phyloP scores from a whole-genome alignment of 1,140 invertebrate species.

The Oedothorax gibbosus region DNA sequence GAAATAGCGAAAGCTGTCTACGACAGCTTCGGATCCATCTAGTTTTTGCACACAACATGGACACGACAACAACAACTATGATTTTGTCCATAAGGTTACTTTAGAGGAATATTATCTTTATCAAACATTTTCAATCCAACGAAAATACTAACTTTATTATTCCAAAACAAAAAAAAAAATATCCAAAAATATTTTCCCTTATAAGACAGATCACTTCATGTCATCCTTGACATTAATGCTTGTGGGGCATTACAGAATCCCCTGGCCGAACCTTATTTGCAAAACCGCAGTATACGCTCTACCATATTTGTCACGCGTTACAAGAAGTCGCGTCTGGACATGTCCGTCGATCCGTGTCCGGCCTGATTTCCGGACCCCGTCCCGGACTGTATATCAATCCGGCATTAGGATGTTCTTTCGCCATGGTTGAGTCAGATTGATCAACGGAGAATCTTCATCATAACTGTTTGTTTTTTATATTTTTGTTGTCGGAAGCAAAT shows the following conservation, averaged over 20 bases:
- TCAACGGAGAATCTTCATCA: no score
- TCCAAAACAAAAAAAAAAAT: no score
- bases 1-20: no score
- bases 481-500: neutral
- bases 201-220: neutral
- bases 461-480: neutral
- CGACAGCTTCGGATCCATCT: no score
- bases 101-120: no score
- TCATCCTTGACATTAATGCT: slow-evolving; percentile 25
- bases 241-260: slow-evolving; percentile 11
- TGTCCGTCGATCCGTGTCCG: slow-evolving; percentile 25
- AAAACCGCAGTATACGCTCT: neutral
- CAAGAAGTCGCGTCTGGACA: slow-evolving; percentile 16
- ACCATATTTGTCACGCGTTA: slow-evolving; percentile 25
- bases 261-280: no score
- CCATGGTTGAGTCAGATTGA: neutral
- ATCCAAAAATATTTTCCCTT: no score
- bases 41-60: no score
- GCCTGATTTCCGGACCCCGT: slow-evolving; percentile 28
- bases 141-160: no score
- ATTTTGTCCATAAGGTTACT: no score
- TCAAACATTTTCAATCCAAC: no score
- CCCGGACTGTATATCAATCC: slow-evolving; percentile 40
- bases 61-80: no score
- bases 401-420: slow-evolving; percentile 20